Base-by-base conservation (phyloP, 2,888 invertebrate species). In the Molanna angustata region DNA sequence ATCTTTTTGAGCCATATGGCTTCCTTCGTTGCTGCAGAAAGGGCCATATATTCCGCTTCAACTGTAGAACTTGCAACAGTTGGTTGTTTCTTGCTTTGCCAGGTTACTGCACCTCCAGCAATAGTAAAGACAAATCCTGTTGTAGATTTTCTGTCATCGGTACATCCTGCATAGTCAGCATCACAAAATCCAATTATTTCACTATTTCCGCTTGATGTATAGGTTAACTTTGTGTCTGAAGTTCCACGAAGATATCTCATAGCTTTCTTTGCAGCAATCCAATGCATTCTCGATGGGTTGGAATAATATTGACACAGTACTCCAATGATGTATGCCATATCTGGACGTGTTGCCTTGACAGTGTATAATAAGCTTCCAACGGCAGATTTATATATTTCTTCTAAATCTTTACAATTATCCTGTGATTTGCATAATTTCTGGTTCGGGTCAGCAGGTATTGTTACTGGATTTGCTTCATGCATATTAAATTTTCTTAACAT, bases 21-120 rank as follows among this genome's bases (percentile, higher is more conserved):
- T 27, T 63, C 61, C 45, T 63, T 62, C 2, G 55, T 52, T 43
- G 61, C 59, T 0, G 60, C 46, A 4, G 62, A 51, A 4, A 63
- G 18, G 1, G 63, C 54, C 62, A 63, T 63, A 33, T 64, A 62
- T 37, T 63, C 63, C 9, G 62, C 62, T 20, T 63, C 61, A 4
- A 51, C 56, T 1, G 60, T 61, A 17, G 64, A 64, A 2, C 62
- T 56, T 2, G 60, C 62, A 2, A 63, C 62, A 2, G 62, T 62
- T 1, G 27, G 57, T 35, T 64, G 62, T 55, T 55, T 22, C 44
- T 57, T 9, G 1, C 64, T 64, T 4, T 41, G 49, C 64, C 64
- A 66, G n/a, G 51, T 42, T 19, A 64, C 61, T 4, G 61, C 37
- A 18, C 59, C 63, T 51, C 62, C 62, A 56, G 64, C 62, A 54